Conservation (phyloP, 2,113 vertebrate species). For the Puffinus mauretanicus region DNA sequence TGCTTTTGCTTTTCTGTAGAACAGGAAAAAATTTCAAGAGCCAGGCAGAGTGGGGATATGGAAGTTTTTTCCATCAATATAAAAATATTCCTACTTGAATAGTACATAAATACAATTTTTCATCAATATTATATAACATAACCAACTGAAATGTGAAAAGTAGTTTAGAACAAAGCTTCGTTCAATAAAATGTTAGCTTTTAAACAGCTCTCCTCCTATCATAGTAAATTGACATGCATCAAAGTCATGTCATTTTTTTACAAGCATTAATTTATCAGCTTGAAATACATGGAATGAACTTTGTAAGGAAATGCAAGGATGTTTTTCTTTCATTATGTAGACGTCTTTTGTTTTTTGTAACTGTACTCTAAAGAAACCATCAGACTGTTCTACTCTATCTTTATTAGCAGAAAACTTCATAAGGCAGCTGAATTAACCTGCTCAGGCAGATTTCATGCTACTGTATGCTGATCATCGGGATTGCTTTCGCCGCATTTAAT, state of each 20-base stretch:
- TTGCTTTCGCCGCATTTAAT: not conserved
- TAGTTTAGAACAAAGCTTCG: not conserved
- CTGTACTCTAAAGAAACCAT: not conserved
- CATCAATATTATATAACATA: not conserved
- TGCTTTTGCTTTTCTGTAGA: not conserved
- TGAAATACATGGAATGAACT: not conserved
- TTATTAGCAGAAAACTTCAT: not conserved
- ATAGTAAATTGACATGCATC: not conserved
- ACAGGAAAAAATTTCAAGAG: not conserved
- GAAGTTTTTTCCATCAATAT: not conserved
- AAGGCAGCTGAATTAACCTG: slow-evolving; percentile 18
- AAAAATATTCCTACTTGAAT: not conserved
- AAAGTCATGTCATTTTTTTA: not conserved
- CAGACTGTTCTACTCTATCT: not conserved
- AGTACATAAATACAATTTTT: not conserved
- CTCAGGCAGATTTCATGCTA: not conserved
- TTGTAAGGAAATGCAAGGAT: not conserved
- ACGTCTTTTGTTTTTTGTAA: not conserved
- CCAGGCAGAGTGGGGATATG: not conserved
- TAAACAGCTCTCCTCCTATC: not conserved
- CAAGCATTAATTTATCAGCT: not conserved
- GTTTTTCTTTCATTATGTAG: not conserved
- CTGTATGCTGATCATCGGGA: not conserved
- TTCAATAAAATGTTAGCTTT: not conserved
- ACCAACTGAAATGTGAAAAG: not conserved